Conservation (phyloP, 2,888 invertebrate genomes). For the Ochropleura leucogaster region DNA sequence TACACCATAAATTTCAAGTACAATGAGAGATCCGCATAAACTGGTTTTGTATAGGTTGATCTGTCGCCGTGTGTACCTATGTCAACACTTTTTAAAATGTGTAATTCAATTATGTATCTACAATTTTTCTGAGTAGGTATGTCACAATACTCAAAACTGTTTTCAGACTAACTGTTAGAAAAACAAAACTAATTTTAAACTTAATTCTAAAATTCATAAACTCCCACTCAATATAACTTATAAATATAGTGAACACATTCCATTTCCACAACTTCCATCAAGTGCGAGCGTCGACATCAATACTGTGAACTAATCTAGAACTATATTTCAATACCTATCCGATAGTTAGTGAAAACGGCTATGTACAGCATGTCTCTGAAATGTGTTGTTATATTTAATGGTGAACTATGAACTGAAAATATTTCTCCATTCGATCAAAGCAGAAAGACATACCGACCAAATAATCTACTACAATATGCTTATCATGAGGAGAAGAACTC, state of each 20-base stretch:
- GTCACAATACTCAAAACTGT: background rate
- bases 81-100: too few species aligned
- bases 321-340: conserved; percentile 50
- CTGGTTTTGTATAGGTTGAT: too few species aligned
- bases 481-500: too few species aligned
- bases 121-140: background rate
- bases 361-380: background rate
- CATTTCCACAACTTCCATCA: conserved; percentile 35
- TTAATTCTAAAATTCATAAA: conserved; percentile 18
- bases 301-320: conserved; percentile 59
- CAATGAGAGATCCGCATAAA: too few species aligned
- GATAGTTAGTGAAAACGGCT: conserved; percentile 45
- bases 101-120: too few species aligned
- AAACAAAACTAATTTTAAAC: conserved; percentile 20
- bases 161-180: too few species aligned
- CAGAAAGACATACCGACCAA: too few species aligned
- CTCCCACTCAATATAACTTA: conserved; percentile 3
- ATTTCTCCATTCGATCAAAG: background rate
- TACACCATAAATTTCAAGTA: too few species aligned
- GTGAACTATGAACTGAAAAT: background rate
- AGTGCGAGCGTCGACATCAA: conserved; percentile 27
- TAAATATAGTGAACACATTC: conserved; percentile 8
- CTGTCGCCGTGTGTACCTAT: too few species aligned
- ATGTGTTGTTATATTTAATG: background rate
- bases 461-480: too few species aligned